Percentiles rank a stretch among this genome's conserved stretches.
phyloP scores from a whole-genome alignment of 2,888 invertebrate genomes.

The Drosophila setosimentum region DNA sequence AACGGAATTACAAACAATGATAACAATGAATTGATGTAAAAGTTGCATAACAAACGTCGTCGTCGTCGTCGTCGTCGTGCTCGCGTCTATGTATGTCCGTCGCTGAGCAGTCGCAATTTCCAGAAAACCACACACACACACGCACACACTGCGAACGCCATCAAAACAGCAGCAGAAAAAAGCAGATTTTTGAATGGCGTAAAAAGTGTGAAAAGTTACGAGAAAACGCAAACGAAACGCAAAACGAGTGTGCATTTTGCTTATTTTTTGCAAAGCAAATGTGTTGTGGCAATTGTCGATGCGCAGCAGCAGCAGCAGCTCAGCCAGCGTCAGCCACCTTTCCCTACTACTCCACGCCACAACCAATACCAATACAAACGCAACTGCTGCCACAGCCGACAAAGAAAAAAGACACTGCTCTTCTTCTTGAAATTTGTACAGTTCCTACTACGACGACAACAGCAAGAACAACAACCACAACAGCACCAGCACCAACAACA shows the following conservation, averaged over 20 bases:
- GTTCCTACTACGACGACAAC: slow-evolving; percentile 66
- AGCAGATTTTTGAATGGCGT: slow-evolving; percentile 51
- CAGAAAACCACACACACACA: slow-evolving; percentile 69
- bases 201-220: slow-evolving; percentile 55
- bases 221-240: slow-evolving; percentile 26
- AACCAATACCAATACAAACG: slow-evolving; percentile 57
- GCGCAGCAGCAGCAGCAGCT: slow-evolving; percentile 47
- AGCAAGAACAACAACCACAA: slow-evolving; percentile 27
- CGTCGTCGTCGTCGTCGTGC: slow-evolving; percentile 60
- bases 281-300: slow-evolving; percentile 61
- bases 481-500: slow-evolving; percentile 31
- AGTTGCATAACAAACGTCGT: slow-evolving; percentile 73
- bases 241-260: slow-evolving; percentile 54
- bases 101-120: slow-evolving; percentile 71
- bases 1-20: slow-evolving; percentile 50
- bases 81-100: slow-evolving; percentile 63
- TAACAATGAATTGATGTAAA: slow-evolving; percentile 70
- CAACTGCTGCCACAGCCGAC: slow-evolving; percentile 58
- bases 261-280: slow-evolving; percentile 58
- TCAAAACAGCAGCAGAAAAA: slow-evolving; percentile 62
- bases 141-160: slow-evolving; percentile 45
- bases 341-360: slow-evolving; percentile 49
- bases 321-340: slow-evolving; percentile 46
- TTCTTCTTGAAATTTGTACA: slow-evolving; percentile 69
- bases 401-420: slow-evolving; percentile 59